Evolutionary conservation across 2,113 vertebrate genomes (phyloP).

Genomic region (Sapajus apella): DNA sequence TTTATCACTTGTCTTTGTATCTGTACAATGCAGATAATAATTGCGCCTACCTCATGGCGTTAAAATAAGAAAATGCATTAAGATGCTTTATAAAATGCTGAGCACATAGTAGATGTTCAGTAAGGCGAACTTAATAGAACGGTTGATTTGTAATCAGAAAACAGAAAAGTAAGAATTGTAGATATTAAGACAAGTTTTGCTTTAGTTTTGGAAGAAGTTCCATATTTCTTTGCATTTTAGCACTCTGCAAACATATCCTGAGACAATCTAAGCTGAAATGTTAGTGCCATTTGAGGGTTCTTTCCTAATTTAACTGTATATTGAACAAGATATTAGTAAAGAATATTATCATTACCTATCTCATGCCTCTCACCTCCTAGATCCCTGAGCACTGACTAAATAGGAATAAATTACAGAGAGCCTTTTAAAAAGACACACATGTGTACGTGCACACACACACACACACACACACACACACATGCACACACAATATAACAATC

Average conservation of each 20-base stretch:
- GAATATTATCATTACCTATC: not conserved
- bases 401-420: not conserved
- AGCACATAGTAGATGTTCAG: not conserved
- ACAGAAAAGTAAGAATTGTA: not conserved
- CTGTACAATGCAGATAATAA: not conserved
- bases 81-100: not conserved
- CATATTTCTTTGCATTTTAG: not conserved
- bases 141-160: slow-evolving; percentile 44
- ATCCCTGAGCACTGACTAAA: slow-evolving; percentile 31
- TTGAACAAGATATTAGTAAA: not conserved
- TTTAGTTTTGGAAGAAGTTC: not conserved
- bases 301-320: slow-evolving; percentile 22
- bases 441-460: not conserved
- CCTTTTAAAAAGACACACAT: not conserved
- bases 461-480: not conserved
- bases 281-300: not conserved
- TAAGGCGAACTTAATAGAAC: slow-evolving; percentile 5
- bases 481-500: not conserved
- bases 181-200: not conserved
- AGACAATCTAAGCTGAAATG: not conserved
- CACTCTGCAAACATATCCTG: not conserved
- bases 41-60: not conserved
- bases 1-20: not conserved
- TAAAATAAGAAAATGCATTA: not conserved
- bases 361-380: not conserved